Conservation (phyloP, 2,888 invertebrate genomes). For the Agrotis clavis region DNA sequence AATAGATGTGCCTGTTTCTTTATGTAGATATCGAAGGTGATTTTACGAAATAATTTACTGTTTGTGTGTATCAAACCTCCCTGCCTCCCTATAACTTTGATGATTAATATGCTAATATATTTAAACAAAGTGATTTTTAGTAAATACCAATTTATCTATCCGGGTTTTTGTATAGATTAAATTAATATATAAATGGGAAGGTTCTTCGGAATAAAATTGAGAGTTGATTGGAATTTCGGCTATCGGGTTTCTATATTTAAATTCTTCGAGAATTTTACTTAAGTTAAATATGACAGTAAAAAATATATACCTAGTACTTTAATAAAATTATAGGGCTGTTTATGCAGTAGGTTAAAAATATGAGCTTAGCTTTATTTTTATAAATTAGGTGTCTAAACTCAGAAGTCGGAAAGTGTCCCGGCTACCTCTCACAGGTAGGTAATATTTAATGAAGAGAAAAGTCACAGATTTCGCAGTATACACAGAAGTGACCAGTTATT, state of each 20-base stretch:
- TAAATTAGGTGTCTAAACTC: conserved; percentile 35
- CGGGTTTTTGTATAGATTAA: conserved; percentile 34
- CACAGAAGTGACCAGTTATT: conserved; percentile 72
- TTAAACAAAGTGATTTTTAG: conserved; percentile 5
- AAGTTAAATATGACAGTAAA: not conserved
- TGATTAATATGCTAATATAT: not conserved
- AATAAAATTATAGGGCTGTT: conserved; percentile 7
- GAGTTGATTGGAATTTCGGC: conserved; percentile 22
- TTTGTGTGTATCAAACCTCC: not conserved
- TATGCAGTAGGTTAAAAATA: conserved; percentile 24
- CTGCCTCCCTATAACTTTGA: not conserved
- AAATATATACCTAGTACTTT: no score
- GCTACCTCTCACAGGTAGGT: conserved; percentile 15
- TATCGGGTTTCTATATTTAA: conserved; percentile 42
- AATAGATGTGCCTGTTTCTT: conserved; percentile 2
- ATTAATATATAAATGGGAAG: conserved; percentile 35
- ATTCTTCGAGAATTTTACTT: conserved; percentile 17
- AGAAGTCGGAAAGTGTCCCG: not conserved
- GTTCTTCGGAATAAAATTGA: conserved; percentile 7
- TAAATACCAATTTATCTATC: conserved; percentile 22
- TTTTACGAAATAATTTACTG: conserved; percentile 14
- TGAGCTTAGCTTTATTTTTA: conserved; percentile 25
- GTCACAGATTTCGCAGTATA: conserved; percentile 51
- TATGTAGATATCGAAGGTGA: conserved; percentile 2
- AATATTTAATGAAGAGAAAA: conserved; percentile 60